Conservation (phyloP, 2,113 vertebrate species). For the Cephalophus harveyi region DNA sequence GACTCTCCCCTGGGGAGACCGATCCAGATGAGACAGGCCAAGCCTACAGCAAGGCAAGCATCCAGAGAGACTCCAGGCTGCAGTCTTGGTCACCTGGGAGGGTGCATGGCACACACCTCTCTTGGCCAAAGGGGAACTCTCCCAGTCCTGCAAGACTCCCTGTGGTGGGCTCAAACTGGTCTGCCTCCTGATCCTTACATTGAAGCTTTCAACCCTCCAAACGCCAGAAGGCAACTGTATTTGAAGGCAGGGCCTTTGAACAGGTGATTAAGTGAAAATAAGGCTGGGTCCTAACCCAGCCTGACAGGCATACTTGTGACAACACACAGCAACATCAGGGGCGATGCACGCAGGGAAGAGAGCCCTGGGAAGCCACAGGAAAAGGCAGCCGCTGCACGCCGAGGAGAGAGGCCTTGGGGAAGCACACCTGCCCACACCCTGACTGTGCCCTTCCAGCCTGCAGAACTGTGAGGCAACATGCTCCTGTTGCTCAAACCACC, state of each 20-base stretch:
- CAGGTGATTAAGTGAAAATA: not conserved
- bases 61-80: not conserved
- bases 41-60: not conserved
- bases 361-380: not conserved
- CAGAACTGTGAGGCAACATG: not conserved
- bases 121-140: not conserved
- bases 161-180: not conserved
- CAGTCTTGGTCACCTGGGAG: not conserved
- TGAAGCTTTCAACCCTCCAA: not conserved
- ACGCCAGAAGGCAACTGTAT: not conserved
- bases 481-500: not conserved
- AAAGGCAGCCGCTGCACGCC: not conserved
- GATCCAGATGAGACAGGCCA: not conserved
- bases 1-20: not conserved
- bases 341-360: not conserved
- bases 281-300: not conserved
- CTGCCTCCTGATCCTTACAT: not conserved
- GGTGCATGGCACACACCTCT: not conserved
- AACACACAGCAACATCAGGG: not conserved
- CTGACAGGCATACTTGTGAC: not conserved
- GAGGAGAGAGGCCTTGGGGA: not conserved
- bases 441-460: not conserved
- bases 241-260: not conserved
- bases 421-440: not conserved
- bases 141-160: not conserved